phyloP scores from a whole-genome alignment of 1,140 invertebrate species.

The Phenacoccus solenopsis region DNA sequence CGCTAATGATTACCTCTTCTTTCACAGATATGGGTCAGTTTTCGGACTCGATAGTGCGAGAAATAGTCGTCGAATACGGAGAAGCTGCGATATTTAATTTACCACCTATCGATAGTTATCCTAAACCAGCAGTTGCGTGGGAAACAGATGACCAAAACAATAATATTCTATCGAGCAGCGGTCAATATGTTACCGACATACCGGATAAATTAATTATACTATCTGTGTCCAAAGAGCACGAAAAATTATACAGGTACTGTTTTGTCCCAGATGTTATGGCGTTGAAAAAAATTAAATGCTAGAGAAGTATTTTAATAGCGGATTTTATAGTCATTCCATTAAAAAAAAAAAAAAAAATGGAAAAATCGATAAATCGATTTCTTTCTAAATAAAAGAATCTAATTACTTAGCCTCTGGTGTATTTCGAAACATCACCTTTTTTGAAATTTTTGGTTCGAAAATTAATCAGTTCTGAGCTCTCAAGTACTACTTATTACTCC shows the following conservation, averaged over 20 bases:
- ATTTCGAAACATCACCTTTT: too few species aligned
- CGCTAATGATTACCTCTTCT: background rate
- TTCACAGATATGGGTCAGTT: conserved; percentile 70
- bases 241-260: conserved; percentile 54
- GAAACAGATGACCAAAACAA: conserved; percentile 50
- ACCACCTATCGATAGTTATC: conserved; percentile 67
- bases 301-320: too few species aligned
- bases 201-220: conserved; percentile 69
- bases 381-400: too few species aligned
- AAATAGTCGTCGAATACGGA: conserved; percentile 56
- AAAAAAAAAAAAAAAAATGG: too few species aligned
- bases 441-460: too few species aligned
- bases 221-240: conserved; percentile 52
- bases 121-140: conserved; percentile 71
- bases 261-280: background rate
- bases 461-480: too few species aligned
- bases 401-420: too few species aligned
- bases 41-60: conserved; percentile 50
- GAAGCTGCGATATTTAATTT: conserved; percentile 66
- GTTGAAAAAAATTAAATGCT: too few species aligned
- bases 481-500: background rate
- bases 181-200: conserved; percentile 62
- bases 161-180: conserved; percentile 49
- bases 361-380: too few species aligned
- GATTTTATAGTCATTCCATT: too few species aligned